Evolutionary conservation across 2,888 invertebrate species (phyloP).

Genomic region (Glyphotaelius pellucidus): DNA sequence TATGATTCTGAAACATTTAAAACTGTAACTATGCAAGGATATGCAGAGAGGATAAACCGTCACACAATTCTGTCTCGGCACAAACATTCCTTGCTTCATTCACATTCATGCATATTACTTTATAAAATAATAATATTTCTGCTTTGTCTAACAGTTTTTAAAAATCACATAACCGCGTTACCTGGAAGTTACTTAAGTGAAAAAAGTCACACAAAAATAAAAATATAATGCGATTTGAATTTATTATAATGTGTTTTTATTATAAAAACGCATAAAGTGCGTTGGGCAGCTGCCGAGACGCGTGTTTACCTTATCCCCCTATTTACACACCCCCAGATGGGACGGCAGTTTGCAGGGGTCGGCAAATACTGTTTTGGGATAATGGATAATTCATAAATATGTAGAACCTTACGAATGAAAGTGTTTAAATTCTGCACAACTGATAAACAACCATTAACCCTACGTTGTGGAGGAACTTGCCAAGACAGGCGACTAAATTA

Average conservation of each 20-base stretch:
- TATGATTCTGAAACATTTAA: too few relatives aligned
- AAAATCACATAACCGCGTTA: not conserved
- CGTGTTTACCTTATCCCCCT: not conserved
- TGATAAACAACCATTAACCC: too few relatives aligned
- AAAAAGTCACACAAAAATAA: not conserved
- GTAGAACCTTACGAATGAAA: too few relatives aligned
- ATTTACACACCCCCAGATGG: not conserved
- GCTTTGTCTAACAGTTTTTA: not conserved
- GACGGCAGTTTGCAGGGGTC: not conserved
- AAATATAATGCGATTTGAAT: constrained; percentile 10
- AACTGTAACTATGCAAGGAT: too few relatives aligned
- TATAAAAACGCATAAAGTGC: constrained; percentile 12
- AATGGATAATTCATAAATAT: not conserved
- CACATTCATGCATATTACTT: too few relatives aligned
- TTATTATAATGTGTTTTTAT: constrained; percentile 7
- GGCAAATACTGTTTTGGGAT: not conserved
- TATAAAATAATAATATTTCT: not conserved
- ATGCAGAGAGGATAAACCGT: too few relatives aligned
- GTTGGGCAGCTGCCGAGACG: not conserved
- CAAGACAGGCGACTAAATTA: too few relatives aligned
- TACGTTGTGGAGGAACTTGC: too few relatives aligned
- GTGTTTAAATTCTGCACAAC: too few relatives aligned
- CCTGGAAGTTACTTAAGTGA: not conserved
- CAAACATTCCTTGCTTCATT: too few relatives aligned
- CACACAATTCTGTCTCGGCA: too few relatives aligned